Base-by-base conservation (phyloP, 1,140 invertebrate genomes). In the Leguminivora glycinivorella region DNA sequence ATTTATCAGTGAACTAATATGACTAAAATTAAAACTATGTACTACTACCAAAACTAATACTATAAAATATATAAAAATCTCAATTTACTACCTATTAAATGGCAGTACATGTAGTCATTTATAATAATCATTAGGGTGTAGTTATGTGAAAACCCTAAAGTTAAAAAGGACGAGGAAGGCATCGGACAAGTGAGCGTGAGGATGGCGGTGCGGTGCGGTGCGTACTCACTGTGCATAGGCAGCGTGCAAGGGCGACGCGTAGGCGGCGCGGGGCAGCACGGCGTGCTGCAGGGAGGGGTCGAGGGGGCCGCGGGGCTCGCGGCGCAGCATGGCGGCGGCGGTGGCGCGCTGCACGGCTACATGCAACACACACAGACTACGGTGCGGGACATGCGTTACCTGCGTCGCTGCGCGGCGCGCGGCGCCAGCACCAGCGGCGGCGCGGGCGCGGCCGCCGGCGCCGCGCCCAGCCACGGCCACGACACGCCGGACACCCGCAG, bases 201-300 rank as follows among this genome's bases (percentile, higher is more conserved):
- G 19, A 22, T 1, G 9, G 19, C 47, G 47, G 47, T 52, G 47
- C 47, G 79, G 69, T 74, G 81, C 17, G 75, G 85, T 81, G 82
- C 75, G 75, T 91, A 95, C 95, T 94, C 94, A 95, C 94, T 93
- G 94, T 84, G 94, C 92, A 89, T 95, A 95, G 89, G 95, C 93
- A 89, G 95, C 93, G 93, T 95, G 94, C 92, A 94, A 89, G 80
- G 90, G 93, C 76, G 88, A 83, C 67, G 88, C 83, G 93, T 93
- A 74, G 93, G 93, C 71, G 93, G 92, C 66, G 69, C 38, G 69
- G 56, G 56, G 73, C 69, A 85, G 94, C 93, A 86, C 94, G 91
- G 74, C 94, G 93, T 77, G 93, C 90, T 69, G 92, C 91, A 66
- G 92, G 87, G 92, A 90, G 73, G 93, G 92, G 83, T 84, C 92